Conservation (phyloP, 1,140 invertebrate species). For the Drosophila lowei region DNA sequence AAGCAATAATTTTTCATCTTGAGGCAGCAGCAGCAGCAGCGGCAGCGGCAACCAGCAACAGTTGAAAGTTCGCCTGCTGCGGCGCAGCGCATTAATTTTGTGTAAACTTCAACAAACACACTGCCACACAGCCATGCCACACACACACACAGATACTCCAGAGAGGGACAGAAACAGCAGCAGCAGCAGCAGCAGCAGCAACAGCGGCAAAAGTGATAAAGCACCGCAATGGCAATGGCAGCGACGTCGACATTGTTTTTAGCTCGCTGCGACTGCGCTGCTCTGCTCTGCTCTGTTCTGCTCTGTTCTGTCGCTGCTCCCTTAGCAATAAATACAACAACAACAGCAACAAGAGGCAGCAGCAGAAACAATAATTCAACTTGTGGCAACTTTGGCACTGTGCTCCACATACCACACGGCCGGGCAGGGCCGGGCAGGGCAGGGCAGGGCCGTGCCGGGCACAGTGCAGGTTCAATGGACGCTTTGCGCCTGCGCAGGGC, state of each 20-base stretch:
- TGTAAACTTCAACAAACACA: slow-evolving; percentile 48
- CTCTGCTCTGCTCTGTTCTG: slow-evolving; percentile 25
- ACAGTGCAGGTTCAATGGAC: slow-evolving; percentile 73
- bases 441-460: too few species aligned
- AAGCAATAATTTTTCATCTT: slow-evolving; percentile 83
- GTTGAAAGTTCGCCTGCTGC: slow-evolving; percentile 82
- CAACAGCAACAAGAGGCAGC: slow-evolving; percentile 33
- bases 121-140: slow-evolving; percentile 5
- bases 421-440: too few species aligned
- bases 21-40: slow-evolving; percentile 54
- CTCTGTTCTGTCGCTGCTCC: slow-evolving; percentile 16
- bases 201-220: slow-evolving; percentile 62
- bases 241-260: slow-evolving; percentile 69
- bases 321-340: slow-evolving; percentile 18
- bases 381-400: slow-evolving; percentile 48
- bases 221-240: slow-evolving; percentile 68
- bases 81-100: slow-evolving; percentile 79
- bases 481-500: slow-evolving; percentile 77
- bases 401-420: slow-evolving; percentile 48
- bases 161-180: slow-evolving; percentile 4
- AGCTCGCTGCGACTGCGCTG: slow-evolving; percentile 75
- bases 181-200: slow-evolving; percentile 3
- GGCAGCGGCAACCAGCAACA: slow-evolving; percentile 61
- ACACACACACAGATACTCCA: slow-evolving; percentile 48
- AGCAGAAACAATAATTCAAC: slow-evolving; percentile 82